Conservation (phyloP, 2,113 vertebrate genomes). For the Bettongia penicillata region DNA sequence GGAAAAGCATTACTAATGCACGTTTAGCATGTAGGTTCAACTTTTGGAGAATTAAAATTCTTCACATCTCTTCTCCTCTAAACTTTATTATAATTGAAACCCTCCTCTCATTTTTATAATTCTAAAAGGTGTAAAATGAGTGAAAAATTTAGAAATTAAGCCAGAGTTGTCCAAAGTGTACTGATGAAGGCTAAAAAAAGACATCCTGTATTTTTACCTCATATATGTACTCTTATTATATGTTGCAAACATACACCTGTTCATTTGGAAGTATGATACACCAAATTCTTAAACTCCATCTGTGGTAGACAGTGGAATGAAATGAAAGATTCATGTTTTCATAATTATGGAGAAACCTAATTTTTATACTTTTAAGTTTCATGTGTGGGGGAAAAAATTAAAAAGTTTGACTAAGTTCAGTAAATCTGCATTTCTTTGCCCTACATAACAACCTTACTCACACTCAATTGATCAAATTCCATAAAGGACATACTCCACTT, state of each 20-base stretch:
- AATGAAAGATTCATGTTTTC: constrained; percentile 1
- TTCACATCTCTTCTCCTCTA: constrained; percentile 48
- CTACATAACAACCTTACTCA: not conserved
- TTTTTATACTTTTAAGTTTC: constrained; percentile 41
- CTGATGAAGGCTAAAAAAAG: constrained; percentile 49
- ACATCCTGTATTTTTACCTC: constrained; percentile 12
- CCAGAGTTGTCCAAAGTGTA: constrained; percentile 37
- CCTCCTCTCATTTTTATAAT: not conserved
- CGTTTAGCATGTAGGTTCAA: constrained; percentile 17
- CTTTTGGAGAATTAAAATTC: not conserved
- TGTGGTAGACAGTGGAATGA: constrained; percentile 3
- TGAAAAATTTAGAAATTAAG: constrained; percentile 22
- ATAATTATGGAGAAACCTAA: constrained; percentile 13
- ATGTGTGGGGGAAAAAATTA: constrained; percentile 6
- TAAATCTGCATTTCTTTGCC: constrained; percentile 36
- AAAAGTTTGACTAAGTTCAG: constrained; percentile 39
- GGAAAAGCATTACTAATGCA: constrained; percentile 58
- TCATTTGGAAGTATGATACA: constrained; percentile 31
- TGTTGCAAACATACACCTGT: not conserved
- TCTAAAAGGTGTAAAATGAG: constrained; percentile 36
- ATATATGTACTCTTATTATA: constrained; percentile 17
- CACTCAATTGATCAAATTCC: constrained; percentile 17
- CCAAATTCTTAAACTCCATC: constrained; percentile 46
- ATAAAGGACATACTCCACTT: constrained; percentile 31
- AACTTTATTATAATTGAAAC: constrained; percentile 15